Evolutionary conservation across 2,888 invertebrate genomes (phyloP).

Genomic region (Strigamia transsilvanica): DNA sequence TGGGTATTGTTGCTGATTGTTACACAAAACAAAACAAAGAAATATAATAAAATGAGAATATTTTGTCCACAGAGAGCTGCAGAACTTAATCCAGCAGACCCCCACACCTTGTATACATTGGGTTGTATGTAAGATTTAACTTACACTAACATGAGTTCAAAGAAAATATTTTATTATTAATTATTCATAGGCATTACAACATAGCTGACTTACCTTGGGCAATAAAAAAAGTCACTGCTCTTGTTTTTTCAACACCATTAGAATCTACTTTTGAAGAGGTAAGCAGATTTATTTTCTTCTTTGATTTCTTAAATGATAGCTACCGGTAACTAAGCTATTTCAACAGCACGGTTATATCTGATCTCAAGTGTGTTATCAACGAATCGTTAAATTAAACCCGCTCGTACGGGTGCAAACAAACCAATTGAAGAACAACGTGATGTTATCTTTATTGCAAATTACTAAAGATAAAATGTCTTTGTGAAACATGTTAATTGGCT

Average conservation of each 20-base stretch:
- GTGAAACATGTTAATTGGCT: too few relatives aligned
- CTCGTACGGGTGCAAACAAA: too few relatives aligned
- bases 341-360: too few relatives aligned
- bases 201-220: slow-evolving; percentile 85
- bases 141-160: not conserved
- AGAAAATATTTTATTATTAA: slow-evolving; percentile 12
- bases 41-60: too few relatives aligned
- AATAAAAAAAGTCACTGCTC: slow-evolving; percentile 78
- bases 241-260: slow-evolving; percentile 80
- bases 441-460: too few relatives aligned
- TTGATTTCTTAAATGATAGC: too few relatives aligned
- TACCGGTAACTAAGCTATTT: too few relatives aligned
- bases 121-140: slow-evolving; percentile 73
- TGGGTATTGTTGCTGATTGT: slow-evolving; percentile 59
- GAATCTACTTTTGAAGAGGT: slow-evolving; percentile 73
- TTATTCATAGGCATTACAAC: slow-evolving; percentile 72
- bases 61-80: slow-evolving; percentile 71
- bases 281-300: too few relatives aligned
- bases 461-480: too few relatives aligned
- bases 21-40: slow-evolving; percentile 53
- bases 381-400: too few relatives aligned
- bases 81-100: slow-evolving; percentile 82
- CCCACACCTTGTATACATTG: slow-evolving; percentile 81
- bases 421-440: too few relatives aligned
- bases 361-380: too few relatives aligned